Evolutionary conservation across 2,888 invertebrate genomes (phyloP), one percentile per base, ranked within the genome.

Genomic region (Euproctis similis): DNA sequence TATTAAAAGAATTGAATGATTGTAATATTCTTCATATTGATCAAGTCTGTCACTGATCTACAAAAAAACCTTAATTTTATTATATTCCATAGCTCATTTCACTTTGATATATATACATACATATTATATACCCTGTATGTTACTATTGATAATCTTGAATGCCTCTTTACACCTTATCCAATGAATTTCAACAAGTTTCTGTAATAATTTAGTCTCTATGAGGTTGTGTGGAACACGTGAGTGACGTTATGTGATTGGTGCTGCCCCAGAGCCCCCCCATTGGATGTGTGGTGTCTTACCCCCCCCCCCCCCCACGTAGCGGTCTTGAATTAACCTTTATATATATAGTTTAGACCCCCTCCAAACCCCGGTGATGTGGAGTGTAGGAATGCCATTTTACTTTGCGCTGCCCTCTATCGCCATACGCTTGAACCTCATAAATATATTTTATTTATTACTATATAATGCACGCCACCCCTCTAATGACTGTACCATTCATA

Each of bases 201-300:
- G 21, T 21, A 21, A 10, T 8, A 8, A 6, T 10, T 21, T 21
- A 2, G 7, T 21, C 21, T 21, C 21, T 21, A 76, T 75, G 81
- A 78, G 80, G 77, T 73, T 66, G 72, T 59, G 72, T 71, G 69
- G 62, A 47, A 43, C 53, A 44, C 4, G 40, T 49, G 72, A 68
- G 75, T 71, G 72, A 65, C 60, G 64, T 65, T 62, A 72, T 80
- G 76, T 81, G 78, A 82, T 77, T 82, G 82, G 82, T 84, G 84
- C 84, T 84, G 84, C 84, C 84, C 84, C 74, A 67, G 60, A 62
- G 44, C 61, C 67, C 72, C 59, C 56, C 59, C 65, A 66, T 71
- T 80, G 71, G 58, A 65, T 76, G 72, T 77, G 63, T 74, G 70
- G 66, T 73, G 63, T 69, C 67, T 55, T 61, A 32, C 59, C 66